Base-by-base conservation (phyloP, 2,888 invertebrate species). In the Omphaloscelis lunosa region DNA sequence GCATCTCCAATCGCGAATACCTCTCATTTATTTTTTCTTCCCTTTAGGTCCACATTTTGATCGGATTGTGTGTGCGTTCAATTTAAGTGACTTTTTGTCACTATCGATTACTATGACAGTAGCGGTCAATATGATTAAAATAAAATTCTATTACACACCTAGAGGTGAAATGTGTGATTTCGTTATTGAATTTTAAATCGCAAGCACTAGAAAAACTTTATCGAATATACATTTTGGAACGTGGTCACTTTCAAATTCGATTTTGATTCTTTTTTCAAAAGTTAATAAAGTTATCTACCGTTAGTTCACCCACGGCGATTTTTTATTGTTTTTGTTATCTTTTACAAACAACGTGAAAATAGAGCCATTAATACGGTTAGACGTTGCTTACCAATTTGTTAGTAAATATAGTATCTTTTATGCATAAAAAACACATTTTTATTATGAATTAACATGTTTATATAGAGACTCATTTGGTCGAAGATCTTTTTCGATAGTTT, bases 371-470 rank as follows among this genome's bases (percentile, higher is more conserved):
- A 94, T 92, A 93, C 91, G 90, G 91, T 92, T 92, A 91, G 92
- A 91, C 85, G 85, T 87, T 83, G 87, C 92, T 90, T 89, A 92
- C 93, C 95, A 95, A 95, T 96, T 96, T 95, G 95, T 95, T 93
- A 88, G 91, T 92, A 95, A 95, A 95, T 92, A 93, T 93, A 85
- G 89, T 91, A 92, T 91, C 90, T 93, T 91, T 90, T 90, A 92
- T 92, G 90, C 90, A 90, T 92, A 91, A 92, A 93, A 93, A 93
- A 92, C 91, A 93, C 92, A 92, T 88, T 94, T 95, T 96, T 96
- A 95, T 95, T 94, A 93, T 93, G 91, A 96, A 96, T 96, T 96
- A 96, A 95, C 96, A 96, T 95, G 95, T 96, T 95, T 95, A 94
- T 95, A 95, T 93, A 94, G 93, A 94, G 92, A 95, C 94, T 95